phyloP scores from a whole-genome alignment of 1,140 invertebrate genomes.

The Brachionus rotundiformis region DNA sequence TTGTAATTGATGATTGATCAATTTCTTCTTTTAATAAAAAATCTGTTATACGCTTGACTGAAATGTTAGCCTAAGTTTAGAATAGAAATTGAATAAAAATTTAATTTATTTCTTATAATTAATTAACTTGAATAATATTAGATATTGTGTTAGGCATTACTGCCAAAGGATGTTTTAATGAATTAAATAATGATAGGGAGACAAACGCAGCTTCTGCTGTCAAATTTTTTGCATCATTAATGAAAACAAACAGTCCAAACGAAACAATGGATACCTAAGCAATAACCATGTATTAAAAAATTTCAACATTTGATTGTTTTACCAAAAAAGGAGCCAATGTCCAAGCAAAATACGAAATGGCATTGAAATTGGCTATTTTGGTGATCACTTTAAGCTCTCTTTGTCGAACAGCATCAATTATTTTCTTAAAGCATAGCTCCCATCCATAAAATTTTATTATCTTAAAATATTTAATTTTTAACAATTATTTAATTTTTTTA shows the following conservation, averaged over 20 bases:
- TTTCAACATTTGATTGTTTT: background rate
- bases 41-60: background rate
- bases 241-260: constrained; percentile 65
- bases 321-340: constrained; percentile 86
- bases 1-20: background rate
- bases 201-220: constrained; percentile 74
- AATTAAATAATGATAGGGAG: constrained; percentile 93
- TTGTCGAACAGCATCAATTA: constrained; percentile 59
- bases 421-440: constrained; percentile 65
- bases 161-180: constrained; percentile 82
- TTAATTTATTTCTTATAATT: background rate
- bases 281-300: background rate
- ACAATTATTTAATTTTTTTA: constrained; percentile 1
- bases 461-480: background rate
- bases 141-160: constrained; percentile 68
- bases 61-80: constrained; percentile 36
- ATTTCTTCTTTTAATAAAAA: constrained; percentile 45
- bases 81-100: background rate
- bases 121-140: background rate
- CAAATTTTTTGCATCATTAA: constrained; percentile 55
- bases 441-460: constrained; percentile 61
- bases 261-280: constrained; percentile 55
- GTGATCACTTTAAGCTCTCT: constrained; percentile 65
- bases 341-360: constrained; percentile 86
- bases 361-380: constrained; percentile 65